Evolutionary conservation across 2,888 invertebrate genomes (phyloP).

Genomic region (Automeris io): DNA sequence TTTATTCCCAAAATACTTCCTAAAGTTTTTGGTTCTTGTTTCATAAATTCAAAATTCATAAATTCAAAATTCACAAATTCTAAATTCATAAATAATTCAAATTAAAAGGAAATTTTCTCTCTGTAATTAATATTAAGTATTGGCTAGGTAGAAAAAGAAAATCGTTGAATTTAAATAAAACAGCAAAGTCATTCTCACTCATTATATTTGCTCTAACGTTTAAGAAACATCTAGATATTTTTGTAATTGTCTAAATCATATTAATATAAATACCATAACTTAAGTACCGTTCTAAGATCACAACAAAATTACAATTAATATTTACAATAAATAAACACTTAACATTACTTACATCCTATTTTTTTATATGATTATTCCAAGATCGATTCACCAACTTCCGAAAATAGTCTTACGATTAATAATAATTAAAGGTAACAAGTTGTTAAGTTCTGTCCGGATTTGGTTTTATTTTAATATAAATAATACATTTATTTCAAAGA

Average conservation of each 20-base stretch:
- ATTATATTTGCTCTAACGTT: conserved; percentile 49
- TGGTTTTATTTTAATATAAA: no score
- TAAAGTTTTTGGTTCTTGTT: no score
- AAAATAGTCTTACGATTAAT: neutral
- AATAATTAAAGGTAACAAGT: neutral
- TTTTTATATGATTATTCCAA: conserved; percentile 12
- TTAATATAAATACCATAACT: conserved; percentile 35
- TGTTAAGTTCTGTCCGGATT: neutral
- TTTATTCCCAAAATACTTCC: no score
- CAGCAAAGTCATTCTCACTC: conserved; percentile 42
- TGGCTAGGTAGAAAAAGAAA: neutral
- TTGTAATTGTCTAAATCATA: conserved; percentile 29
- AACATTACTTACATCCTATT: conserved; percentile 56
- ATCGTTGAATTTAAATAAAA: conserved; percentile 24
- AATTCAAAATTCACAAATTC: no score
- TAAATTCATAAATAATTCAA: neutral
- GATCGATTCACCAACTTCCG: conserved; percentile 2
- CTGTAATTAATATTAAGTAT: neutral
- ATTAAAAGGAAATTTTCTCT: neutral
- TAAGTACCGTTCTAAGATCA: conserved; percentile 54
- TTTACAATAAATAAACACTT: conserved; percentile 61
- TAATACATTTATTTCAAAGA: no score
- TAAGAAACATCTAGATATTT: conserved; percentile 50
- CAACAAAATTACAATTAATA: conserved; percentile 55
- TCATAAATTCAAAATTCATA: no score